A percentile compares a stretch with the other conserved stretches of the same genome.
phyloP scores from a whole-genome alignment of 2,888 invertebrate species.

The Synergus itoensis region DNA sequence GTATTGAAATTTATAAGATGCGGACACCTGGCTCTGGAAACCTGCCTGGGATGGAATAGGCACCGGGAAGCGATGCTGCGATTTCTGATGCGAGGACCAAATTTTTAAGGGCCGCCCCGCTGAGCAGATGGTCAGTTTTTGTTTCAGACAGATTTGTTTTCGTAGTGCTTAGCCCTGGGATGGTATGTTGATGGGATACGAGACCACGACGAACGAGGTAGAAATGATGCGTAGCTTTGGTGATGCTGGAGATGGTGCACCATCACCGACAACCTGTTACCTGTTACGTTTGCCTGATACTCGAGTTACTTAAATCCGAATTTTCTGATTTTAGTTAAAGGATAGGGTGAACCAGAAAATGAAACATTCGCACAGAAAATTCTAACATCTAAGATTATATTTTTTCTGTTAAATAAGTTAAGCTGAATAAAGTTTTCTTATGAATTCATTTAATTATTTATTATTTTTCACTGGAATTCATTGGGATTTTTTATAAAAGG shows the following conservation, averaged over 20 bases:
- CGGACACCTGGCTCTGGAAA: slow-evolving; percentile 69
- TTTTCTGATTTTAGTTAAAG: not conserved
- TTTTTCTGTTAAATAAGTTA: too few relatives aligned
- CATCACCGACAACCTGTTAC: slow-evolving; percentile 56
- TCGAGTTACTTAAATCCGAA: slow-evolving; percentile 7
- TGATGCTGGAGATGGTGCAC: slow-evolving; percentile 50
- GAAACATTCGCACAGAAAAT: not conserved
- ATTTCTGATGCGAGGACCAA: slow-evolving; percentile 46
- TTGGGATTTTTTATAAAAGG: too few relatives aligned
- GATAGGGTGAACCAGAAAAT: not conserved
- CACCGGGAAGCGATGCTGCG: slow-evolving; percentile 48
- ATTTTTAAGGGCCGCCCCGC: slow-evolving; percentile 48
- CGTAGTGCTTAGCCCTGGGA: slow-evolving; percentile 59
- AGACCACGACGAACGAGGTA: slow-evolving; percentile 49
- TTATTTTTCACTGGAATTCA: too few relatives aligned
- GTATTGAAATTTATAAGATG: slow-evolving; percentile 72
- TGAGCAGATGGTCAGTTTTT: slow-evolving; percentile 70
- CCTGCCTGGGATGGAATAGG: slow-evolving; percentile 57
- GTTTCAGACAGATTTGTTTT: slow-evolving; percentile 72
- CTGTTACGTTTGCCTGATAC: slow-evolving; percentile 55
- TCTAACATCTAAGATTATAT: not conserved
- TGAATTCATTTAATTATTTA: too few relatives aligned
- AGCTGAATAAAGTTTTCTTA: too few relatives aligned
- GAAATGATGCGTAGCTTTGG: slow-evolving; percentile 51
- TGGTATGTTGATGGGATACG: slow-evolving; percentile 51